Conservation (phyloP, 2,113 vertebrate species). For the Condylura cristata region DNA sequence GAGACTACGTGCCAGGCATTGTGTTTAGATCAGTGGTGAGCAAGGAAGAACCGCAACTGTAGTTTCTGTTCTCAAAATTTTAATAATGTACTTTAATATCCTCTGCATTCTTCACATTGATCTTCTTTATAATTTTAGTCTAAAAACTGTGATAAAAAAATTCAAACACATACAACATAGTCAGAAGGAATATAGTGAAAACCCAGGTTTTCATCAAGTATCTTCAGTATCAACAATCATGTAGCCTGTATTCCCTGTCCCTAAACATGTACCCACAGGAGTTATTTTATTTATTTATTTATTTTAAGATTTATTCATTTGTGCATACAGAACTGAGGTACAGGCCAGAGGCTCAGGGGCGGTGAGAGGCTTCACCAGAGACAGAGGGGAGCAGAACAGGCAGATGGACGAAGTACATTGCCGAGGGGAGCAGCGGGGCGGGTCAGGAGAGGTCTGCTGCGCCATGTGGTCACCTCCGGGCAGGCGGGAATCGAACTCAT, state of each 20-base stretch:
- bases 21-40: neutral
- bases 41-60: neutral
- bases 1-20: neutral
- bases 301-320: too few relatives aligned
- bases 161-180: neutral
- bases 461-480: too few relatives aligned
- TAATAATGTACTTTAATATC: neutral
- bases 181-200: neutral
- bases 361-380: too few relatives aligned
- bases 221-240: neutral
- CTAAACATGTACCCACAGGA: neutral
- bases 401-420: too few relatives aligned
- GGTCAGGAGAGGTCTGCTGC: too few relatives aligned
- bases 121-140: neutral
- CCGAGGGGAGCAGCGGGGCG: too few relatives aligned
- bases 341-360: too few relatives aligned
- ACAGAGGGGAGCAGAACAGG: too few relatives aligned
- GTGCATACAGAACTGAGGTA: too few relatives aligned
- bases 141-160: neutral
- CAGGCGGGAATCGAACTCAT: too few relatives aligned
- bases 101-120: neutral
- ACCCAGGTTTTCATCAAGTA: neutral
- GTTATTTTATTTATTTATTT: too few relatives aligned
- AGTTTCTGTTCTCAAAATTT: neutral
- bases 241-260: neutral